Percentiles rank a stretch among this genome's conserved stretches.
Conservation (phyloP, 2,113 vertebrate species). For the Emberiza fucata region DNA sequence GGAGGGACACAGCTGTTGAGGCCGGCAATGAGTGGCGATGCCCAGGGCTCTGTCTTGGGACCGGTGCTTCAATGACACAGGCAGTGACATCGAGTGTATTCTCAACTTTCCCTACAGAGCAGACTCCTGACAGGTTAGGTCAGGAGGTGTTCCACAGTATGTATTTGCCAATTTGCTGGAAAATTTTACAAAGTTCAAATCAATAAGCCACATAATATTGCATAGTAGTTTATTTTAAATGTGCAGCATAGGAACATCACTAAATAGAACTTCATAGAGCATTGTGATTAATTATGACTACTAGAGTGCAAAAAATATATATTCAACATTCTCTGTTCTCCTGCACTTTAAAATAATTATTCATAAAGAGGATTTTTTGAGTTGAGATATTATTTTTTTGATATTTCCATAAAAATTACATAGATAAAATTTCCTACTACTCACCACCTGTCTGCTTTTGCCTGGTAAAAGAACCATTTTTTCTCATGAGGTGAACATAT, state of each 20-base stretch:
- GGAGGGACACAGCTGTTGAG: too few species aligned
- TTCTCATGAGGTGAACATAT: not conserved
- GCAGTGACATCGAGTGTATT: not conserved
- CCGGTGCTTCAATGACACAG: rapidly evolving
- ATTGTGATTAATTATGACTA: not conserved
- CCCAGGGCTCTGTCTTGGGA: not conserved
- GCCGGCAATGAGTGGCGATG: not conserved
- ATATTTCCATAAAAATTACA: not conserved
- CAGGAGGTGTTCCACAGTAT: not conserved
- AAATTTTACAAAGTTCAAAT: not conserved
- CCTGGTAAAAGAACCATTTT: not conserved
- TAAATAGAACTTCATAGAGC: not conserved
- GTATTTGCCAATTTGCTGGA: not conserved
- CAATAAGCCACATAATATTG: not conserved
- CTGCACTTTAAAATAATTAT: not conserved
- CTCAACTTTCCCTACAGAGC: not conserved
- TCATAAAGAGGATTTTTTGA: not conserved
- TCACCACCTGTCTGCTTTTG: rapidly evolving
- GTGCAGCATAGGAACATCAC: not conserved
- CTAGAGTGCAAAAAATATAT: not conserved
- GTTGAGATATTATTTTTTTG: not conserved
- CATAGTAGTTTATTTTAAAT: not conserved
- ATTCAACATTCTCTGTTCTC: not conserved
- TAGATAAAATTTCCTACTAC: not conserved
- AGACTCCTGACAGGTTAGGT: not conserved